Conservation (phyloP, 2,888 invertebrate genomes). For the Erebia palarica region DNA sequence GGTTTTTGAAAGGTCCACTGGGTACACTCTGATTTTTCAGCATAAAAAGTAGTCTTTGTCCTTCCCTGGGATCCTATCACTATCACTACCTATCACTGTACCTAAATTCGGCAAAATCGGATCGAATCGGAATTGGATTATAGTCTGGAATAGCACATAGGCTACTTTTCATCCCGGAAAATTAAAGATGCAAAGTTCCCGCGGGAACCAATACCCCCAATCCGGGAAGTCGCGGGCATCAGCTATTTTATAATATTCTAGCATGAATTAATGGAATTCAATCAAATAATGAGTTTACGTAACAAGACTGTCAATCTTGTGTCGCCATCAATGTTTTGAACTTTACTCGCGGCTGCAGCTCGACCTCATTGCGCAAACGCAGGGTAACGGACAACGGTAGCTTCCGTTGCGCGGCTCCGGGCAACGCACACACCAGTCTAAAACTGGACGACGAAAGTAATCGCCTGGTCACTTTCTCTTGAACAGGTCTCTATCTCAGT, state of each 20-base stretch:
- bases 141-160: no score
- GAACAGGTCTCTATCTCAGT: constrained; percentile 54
- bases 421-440: constrained; percentile 45
- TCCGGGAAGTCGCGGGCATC: no score
- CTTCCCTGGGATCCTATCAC: no score
- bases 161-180: no score
- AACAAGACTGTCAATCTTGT: constrained; percentile 16
- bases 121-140: no score
- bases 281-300: constrained; percentile 8
- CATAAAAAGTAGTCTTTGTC: no score
- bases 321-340: constrained; percentile 55
- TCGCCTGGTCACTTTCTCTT: constrained; percentile 75
- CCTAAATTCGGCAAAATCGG: no score
- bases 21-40: no score
- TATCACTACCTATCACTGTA: no score
- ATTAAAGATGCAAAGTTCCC: no score
- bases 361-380: constrained; percentile 68
- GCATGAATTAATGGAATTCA: not conserved
- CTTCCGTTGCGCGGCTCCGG: constrained; percentile 44
- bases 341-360: constrained; percentile 48
- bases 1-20: no score
- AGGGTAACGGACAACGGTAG: constrained; percentile 75
- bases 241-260: not conserved
- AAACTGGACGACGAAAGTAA: constrained; percentile 71
- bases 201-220: no score